Percentiles rank a stretch among this genome's conserved stretches.
phyloP scores from a whole-genome alignment of 2,797 vertebrate species.

The Adelosebastes latens region DNA sequence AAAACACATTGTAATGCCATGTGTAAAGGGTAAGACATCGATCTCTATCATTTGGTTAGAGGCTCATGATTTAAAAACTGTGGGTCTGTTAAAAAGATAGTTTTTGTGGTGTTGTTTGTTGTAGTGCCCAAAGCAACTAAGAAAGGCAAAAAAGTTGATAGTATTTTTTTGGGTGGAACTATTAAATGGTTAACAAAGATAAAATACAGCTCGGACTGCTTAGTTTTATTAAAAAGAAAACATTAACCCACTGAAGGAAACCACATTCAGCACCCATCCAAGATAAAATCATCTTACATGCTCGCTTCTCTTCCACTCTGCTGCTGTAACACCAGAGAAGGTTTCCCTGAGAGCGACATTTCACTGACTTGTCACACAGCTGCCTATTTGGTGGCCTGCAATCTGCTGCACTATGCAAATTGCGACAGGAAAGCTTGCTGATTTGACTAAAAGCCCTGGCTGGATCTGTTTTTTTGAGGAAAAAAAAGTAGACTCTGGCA shows the following conservation, averaged over 20 bases:
- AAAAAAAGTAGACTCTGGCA: slow-evolving; percentile 46
- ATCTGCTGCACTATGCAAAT: slow-evolving; percentile 62
- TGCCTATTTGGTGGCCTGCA: slow-evolving; percentile 45
- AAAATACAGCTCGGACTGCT: neutral
- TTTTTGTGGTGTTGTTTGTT: neutral
- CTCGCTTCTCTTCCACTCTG: neutral
- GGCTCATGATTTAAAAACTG: neutral
- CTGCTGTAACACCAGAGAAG: neutral
- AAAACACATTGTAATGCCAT: too few relatives aligned
- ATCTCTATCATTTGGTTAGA: neutral
- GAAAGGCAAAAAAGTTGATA: neutral
- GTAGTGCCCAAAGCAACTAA: neutral
- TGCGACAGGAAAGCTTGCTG: slow-evolving; percentile 54
- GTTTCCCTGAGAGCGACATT: slow-evolving; percentile 14
- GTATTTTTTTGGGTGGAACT: neutral
- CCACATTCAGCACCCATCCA: neutral
- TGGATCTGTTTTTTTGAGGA: slow-evolving; percentile 34
- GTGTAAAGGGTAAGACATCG: too few relatives aligned
- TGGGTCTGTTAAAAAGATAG: neutral
- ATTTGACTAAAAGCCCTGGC: slow-evolving; percentile 75
- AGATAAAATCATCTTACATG: neutral
- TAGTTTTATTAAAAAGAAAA: neutral
- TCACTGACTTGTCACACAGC: slow-evolving; percentile 45
- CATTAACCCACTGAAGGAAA: neutral
- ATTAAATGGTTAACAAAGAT: neutral